A percentile compares a stretch with the other conserved stretches of the same genome.
These are phyloP conservation scores for Hydrochoerus hydrochaeris DNA, from an alignment of 2,113 vertebrate genomes.

Conservation along the genomic window DNA sequence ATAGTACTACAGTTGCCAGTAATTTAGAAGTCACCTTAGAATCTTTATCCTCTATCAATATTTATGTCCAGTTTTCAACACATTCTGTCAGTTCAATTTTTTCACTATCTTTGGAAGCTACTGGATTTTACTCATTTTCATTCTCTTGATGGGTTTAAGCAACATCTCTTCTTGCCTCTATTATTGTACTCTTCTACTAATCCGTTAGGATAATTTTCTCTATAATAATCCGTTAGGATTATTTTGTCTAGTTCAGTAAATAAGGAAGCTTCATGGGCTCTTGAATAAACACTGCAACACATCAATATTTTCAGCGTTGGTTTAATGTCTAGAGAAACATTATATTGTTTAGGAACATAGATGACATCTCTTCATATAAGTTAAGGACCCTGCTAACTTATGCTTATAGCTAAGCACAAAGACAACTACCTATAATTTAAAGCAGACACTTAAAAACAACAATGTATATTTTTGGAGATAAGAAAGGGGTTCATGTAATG, in stretches of 20 bases:
- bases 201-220: neutral
- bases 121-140: neutral
- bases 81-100: neutral
- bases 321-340: neutral
- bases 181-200: neutral
- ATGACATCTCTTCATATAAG: neutral
- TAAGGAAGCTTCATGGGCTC: neutral
- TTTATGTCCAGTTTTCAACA: neutral
- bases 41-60: neutral
- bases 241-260: neutral
- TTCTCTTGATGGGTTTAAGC: neutral
- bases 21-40: neutral
- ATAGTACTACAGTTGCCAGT: neutral
- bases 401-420: neutral
- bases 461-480: neutral
- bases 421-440: neutral
- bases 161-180: neutral
- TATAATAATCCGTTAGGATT: neutral
- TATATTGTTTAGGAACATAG: neutral
- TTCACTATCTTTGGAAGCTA: neutral
- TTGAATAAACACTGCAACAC: neutral
- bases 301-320: neutral
- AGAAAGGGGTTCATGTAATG: neutral
- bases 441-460: neutral
- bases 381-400: neutral